These are phyloP conservation scores for Anthophora plumipes DNA, from an alignment of 2,888 invertebrate genomes.

Conservation along the genomic window DNA sequence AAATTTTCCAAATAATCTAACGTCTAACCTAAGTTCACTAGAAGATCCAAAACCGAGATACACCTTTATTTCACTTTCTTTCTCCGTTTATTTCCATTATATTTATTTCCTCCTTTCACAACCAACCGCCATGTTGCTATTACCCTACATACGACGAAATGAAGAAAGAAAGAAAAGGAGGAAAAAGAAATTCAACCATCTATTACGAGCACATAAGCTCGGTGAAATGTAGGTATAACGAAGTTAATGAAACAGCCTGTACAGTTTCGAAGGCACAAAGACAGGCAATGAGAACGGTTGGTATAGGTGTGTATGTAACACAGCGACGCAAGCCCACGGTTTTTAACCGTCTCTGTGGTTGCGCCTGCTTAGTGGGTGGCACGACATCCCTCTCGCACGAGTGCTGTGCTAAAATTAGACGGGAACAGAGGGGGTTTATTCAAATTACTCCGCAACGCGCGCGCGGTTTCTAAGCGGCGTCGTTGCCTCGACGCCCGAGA, in stretches of 20 bases:
- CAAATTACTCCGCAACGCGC: constrained; percentile 74
- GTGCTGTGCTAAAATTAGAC: constrained; percentile 72
- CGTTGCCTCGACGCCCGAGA: constrained; percentile 47
- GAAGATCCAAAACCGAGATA: no score
- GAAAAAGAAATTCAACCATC: neutral
- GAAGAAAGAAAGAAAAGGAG: neutral
- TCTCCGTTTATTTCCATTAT: no score
- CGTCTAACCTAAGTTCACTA: no score
- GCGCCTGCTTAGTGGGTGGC: constrained; percentile 47
- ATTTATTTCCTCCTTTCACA: no score
- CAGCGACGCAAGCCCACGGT: constrained; percentile 9
- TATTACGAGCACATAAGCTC: neutral
- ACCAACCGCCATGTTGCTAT: no score
- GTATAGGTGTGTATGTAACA: no score
- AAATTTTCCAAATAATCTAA: no score
- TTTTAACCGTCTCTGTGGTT: neutral
- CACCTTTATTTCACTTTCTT: no score
- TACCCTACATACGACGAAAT: neutral
- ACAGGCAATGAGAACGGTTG: no score
- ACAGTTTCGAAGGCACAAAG: neutral
- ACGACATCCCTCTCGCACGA: constrained; percentile 48
- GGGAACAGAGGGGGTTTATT: constrained; percentile 73
- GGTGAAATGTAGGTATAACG: neutral
- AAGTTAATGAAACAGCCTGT: constrained; percentile 10
- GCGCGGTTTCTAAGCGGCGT: constrained; percentile 65